Percentiles rank a stretch among this genome's conserved stretches.
Conservation (phyloP, 2,888 invertebrate species). For the Callosobruchus maculatus region DNA sequence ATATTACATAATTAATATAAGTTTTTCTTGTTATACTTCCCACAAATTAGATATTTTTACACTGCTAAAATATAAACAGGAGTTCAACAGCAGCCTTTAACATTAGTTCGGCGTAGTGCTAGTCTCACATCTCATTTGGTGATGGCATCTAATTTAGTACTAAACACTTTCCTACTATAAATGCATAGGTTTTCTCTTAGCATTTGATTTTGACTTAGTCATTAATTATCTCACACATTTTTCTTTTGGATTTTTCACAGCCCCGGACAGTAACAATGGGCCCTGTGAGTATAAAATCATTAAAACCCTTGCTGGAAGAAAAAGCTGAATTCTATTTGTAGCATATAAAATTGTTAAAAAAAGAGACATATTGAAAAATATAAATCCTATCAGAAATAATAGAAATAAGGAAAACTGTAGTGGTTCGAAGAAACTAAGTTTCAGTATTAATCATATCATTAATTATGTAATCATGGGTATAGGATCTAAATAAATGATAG, state of each 20-base stretch:
- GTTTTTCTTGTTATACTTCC: background rate
- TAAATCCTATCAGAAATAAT: too few species aligned
- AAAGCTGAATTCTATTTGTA: background rate
- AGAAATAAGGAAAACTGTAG: too few species aligned
- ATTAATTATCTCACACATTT: background rate
- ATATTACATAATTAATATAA: background rate
- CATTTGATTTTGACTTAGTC: background rate
- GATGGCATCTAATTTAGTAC: constrained; percentile 8
- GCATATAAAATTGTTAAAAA: too few species aligned
- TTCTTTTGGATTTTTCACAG: constrained; percentile 61
- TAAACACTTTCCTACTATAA: background rate
- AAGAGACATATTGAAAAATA: too few species aligned
- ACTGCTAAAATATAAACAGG: background rate
- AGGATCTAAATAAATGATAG: too few species aligned
- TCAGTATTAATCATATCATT: too few species aligned
- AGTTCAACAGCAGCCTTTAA: background rate
- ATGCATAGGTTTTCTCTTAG: background rate
- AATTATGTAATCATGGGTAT: too few species aligned
- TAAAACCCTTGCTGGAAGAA: background rate
- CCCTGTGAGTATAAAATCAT: constrained; percentile 72
- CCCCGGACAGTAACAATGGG: constrained; percentile 81
- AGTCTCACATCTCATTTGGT: constrained; percentile 9
- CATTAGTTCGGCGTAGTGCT: background rate
- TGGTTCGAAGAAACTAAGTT: too few species aligned
- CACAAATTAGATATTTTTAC: background rate